Base-by-base conservation (phyloP, 2,113 vertebrate genomes). In the Sarotherodon lohbergeri region DNA sequence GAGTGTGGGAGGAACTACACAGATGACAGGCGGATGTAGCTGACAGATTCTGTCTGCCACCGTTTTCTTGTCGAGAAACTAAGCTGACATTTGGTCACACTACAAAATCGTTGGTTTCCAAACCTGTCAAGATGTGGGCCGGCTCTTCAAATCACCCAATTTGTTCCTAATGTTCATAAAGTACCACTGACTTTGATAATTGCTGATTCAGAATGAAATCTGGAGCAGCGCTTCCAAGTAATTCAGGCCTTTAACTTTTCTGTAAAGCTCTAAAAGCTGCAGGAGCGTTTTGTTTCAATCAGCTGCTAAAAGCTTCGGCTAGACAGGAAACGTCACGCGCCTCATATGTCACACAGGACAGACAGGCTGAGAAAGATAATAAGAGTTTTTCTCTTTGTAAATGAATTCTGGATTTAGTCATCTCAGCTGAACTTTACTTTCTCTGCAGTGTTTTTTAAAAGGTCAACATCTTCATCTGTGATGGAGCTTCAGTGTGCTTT, bases 381-480 rank as follows among this genome's bases (percentile, higher is more conserved):
- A 19, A 32, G 24, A 78, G 71, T 50, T 8, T 50, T 11, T 29
- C 24, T 5, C 43, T 50, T 50, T 50, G 4, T 78, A 50, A 32
- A 78, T 12, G 11, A 78, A 78, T 19, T 27, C 71, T 78, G 71
- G 24, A 50, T 78, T 78, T 13, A 50, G 9, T 32, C 71, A 12
- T n/a, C 71, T 13, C 71, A 32, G 71, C 24, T 50, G 46, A 78
- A 78, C 71, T 78, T 78, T 78, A 50, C 71, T 78, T 32, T 12
- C 71, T 5, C 27, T 0, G 0, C 43, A n/a, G 71, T 78, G 71
- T 12, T 78, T 50, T 0, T 11, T 50, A 12, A 50, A 78, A 78
- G 71, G 71, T 78, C 71, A 50, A 32, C 46, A 12, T 78, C 71
- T 50, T 50, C 43, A 29, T 32, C 27, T 29, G 43, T 0, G 43